Base-by-base conservation (phyloP, 2,888 invertebrate species). In the Ptilodon capucinus region DNA sequence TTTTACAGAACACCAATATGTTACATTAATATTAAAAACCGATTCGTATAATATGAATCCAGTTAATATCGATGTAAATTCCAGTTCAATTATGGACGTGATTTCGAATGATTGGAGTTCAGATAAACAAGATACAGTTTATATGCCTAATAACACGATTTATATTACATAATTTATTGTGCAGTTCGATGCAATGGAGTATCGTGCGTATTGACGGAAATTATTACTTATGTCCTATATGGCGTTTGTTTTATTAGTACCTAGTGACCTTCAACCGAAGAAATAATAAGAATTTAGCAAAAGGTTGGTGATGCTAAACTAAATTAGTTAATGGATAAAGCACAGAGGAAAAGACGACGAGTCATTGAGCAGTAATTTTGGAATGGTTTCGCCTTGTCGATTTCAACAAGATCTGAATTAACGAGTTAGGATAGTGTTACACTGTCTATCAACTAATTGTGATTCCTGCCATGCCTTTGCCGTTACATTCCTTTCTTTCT, bases 361-460 rank as follows among this genome's bases (percentile, higher is more conserved):
- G 79, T 82, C 81, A 81, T 71, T 68, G 70, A 76, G 55, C 68
- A 71, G 72, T 81, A 74, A 81, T 83, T 82, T 81, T 58, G 62
- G 56, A 71, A 75, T 76, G 77, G 76, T 71, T 77, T 73, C 76
- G 72, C 76, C 71, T 72, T 76, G 80, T 79, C 80, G 76, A 77
- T 76, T 78, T 71, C 74, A 71, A 76, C 76, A 70, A 75, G 76
- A 72, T 76, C 73, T 74, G 76, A 79, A 78, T 79, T 77, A 79
- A 76, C 74, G 76, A 76, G 71, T 70, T 68, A 54, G 48, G 52
- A 41, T 58, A 66, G 62, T 58, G 59, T 63, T 58, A 56, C 53
- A 53, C 14, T 28, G n/a, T 11, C 32, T n/a, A n/a, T n/a, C n/a
- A n/a, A n/a, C n/a, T 14, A 16, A 34, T 17, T 8, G 4, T 14